Percentiles rank a stretch among this genome's conserved stretches.
Conservation (phyloP, 2,113 vertebrate species). For the Siphamia tubifer region DNA sequence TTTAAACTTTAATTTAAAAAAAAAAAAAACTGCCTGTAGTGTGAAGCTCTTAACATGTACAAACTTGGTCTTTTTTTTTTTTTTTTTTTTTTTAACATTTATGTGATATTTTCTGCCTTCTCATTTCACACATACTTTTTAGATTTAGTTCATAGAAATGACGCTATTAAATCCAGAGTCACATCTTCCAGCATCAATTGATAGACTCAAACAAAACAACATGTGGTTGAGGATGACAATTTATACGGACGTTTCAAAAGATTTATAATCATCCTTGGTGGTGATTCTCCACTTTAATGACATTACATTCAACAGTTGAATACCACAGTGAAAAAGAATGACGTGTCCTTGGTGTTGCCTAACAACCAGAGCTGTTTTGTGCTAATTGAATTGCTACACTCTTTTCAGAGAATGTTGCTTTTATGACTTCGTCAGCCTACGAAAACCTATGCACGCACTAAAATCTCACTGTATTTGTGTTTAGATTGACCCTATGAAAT, state of each 20-base stretch:
- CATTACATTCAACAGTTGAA: conserved; percentile 61
- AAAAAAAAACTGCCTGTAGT: no score
- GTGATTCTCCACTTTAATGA: conserved; percentile 35
- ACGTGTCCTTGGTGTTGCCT: conserved; percentile 78
- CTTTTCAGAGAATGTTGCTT: conserved; percentile 40
- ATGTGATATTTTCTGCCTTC: neutral
- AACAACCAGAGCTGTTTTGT: conserved; percentile 70
- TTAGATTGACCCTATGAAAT: neutral
- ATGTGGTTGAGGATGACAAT: conserved; percentile 23
- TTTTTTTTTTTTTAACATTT: neutral
- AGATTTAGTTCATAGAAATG: conserved; percentile 5
- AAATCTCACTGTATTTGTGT: neutral
- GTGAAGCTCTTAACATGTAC: no score
- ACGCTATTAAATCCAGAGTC: conserved; percentile 30
- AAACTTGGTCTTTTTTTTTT: no score
- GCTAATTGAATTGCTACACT: conserved; percentile 64
- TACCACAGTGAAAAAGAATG: conserved; percentile 52
- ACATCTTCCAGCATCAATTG: conserved; percentile 7
- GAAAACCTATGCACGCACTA: neutral
- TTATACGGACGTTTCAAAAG: conserved; percentile 36
- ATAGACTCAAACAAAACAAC: conserved; percentile 32
- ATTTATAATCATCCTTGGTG: conserved; percentile 53
- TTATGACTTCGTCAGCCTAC: neutral
- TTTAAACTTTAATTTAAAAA: conserved; percentile 2
- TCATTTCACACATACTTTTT: neutral